Percentiles rank a stretch among this genome's conserved stretches.
phyloP scores from a whole-genome alignment of 2,888 invertebrate species.

The Acleris holmiana region DNA sequence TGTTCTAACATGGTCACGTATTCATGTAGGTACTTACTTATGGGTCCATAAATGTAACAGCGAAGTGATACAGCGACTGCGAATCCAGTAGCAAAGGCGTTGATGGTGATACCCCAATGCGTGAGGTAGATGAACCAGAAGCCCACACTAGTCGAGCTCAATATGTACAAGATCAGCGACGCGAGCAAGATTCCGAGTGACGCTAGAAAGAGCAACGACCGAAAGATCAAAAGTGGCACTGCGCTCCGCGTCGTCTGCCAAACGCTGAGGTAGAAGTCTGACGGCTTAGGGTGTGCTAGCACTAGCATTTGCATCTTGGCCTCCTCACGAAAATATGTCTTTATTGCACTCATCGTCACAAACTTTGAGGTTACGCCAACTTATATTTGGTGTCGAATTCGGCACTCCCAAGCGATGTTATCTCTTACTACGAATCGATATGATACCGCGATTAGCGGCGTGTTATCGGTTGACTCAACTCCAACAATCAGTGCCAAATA shows the following conservation, averaged over 20 bases:
- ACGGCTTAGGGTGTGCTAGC: conserved; percentile 64
- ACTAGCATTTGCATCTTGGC: conserved; percentile 59
- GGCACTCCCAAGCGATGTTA: conserved; percentile 30
- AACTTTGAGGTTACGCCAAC: conserved; percentile 24
- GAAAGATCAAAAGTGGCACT: conserved; percentile 68
- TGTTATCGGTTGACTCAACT: conserved; percentile 39
- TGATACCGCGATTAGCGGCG: conserved; percentile 19
- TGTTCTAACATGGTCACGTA: neutral
- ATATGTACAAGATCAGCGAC: conserved; percentile 62
- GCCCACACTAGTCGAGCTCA: conserved; percentile 47
- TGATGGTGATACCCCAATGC: conserved; percentile 78
- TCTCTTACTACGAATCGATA: conserved; percentile 40
- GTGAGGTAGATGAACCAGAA: conserved; percentile 83
- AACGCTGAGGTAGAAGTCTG: conserved; percentile 71
- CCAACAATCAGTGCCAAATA: conserved; percentile 28
- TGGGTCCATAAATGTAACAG: conserved; percentile 68
- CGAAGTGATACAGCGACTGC: conserved; percentile 65
- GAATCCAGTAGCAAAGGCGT: conserved; percentile 64
- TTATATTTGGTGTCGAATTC: conserved; percentile 26
- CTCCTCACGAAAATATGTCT: conserved; percentile 68
- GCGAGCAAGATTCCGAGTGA: conserved; percentile 63
- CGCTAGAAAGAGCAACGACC: conserved; percentile 63
- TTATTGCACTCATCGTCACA: conserved; percentile 63
- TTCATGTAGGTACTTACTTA: conserved; percentile 69
- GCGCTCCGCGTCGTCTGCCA: conserved; percentile 73